Conservation (phyloP, 2,888 invertebrate genomes). For the Criorhina ranunculi region DNA sequence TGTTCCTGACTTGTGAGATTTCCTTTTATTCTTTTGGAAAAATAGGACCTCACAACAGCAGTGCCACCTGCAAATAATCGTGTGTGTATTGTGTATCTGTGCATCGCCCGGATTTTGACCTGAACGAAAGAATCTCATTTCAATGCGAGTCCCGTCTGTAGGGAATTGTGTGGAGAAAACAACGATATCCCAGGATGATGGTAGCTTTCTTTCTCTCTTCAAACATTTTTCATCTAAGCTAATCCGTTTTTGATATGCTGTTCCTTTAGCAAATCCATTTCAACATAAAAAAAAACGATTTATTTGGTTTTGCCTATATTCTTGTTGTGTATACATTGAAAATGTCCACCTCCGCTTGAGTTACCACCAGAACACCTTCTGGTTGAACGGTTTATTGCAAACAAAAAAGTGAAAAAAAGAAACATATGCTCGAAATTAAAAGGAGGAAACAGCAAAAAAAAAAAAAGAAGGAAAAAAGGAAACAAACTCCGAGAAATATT, state of each 20-base stretch:
- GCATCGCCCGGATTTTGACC: slow-evolving; percentile 52
- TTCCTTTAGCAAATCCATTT: slow-evolving; percentile 56
- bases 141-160: slow-evolving; percentile 51
- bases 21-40: background rate
- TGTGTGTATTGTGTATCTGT: slow-evolving; percentile 9
- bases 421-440: slow-evolving; percentile 60
- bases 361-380: slow-evolving; percentile 37
- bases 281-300: slow-evolving; percentile 29
- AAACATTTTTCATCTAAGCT: slow-evolving; percentile 63
- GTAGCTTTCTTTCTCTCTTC: slow-evolving; percentile 18
- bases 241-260: slow-evolving; percentile 72
- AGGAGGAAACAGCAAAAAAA: slow-evolving; percentile 22
- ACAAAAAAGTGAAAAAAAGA: slow-evolving; percentile 39
- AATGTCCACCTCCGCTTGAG: slow-evolving; percentile 45
- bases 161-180: slow-evolving; percentile 43
- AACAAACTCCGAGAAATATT: slow-evolving; percentile 55
- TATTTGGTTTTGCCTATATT: slow-evolving; percentile 19
- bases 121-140: slow-evolving; percentile 36
- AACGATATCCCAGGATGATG: too few relatives aligned
- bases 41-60: background rate
- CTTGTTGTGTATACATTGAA: background rate
- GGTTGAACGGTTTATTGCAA: slow-evolving; percentile 64
- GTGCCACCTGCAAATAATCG: slow-evolving; percentile 70
- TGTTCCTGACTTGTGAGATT: slow-evolving; percentile 40
- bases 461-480: slow-evolving; percentile 18